Percentiles rank a stretch among this genome's conserved stretches.
These are phyloP conservation scores for Eubasilissa splendida DNA, from an alignment of 2,888 invertebrate species.

Conservation along the genomic window DNA sequence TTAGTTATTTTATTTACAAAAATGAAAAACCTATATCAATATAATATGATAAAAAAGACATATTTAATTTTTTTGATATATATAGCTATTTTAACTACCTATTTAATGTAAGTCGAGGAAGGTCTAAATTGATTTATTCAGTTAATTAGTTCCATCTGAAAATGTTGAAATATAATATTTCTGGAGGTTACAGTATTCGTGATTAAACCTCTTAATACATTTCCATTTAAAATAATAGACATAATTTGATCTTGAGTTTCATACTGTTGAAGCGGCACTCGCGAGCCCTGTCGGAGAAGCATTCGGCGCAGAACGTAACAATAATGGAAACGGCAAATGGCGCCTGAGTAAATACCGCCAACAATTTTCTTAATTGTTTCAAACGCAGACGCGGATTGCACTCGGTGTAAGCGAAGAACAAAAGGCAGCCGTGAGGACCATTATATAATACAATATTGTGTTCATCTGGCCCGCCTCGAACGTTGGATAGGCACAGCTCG, in stretches of 20 bases:
- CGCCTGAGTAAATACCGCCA: constrained; percentile 49
- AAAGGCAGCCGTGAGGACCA: constrained; percentile 31
- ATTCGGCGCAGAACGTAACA: constrained; percentile 38
- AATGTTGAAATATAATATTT: too few species aligned
- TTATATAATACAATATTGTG: constrained; percentile 41
- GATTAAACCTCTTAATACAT: constrained; percentile 14
- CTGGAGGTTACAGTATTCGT: neutral
- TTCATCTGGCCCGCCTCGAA: constrained; percentile 8
- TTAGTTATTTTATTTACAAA: too few species aligned
- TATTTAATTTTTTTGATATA: too few species aligned
- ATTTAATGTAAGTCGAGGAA: too few species aligned
- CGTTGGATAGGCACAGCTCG: neutral
- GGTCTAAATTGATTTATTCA: too few species aligned
- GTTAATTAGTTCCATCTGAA: too few species aligned
- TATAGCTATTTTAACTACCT: too few species aligned
- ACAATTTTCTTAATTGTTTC: constrained; percentile 57
- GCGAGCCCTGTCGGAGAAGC: constrained; percentile 2
- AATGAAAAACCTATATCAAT: too few species aligned
- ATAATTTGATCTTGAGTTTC: constrained; percentile 27
- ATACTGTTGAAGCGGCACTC: constrained; percentile 21
- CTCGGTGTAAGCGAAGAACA: constrained; percentile 26
- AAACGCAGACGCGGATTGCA: constrained; percentile 47
- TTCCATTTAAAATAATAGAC: constrained; percentile 37
- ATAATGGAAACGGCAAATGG: constrained; percentile 50
- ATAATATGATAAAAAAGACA: too few species aligned